Evolutionary conservation across 1,140 invertebrate genomes (phyloP), one percentile per base, ranked within the genome.

Genomic region (Magallana gigas): DNA sequence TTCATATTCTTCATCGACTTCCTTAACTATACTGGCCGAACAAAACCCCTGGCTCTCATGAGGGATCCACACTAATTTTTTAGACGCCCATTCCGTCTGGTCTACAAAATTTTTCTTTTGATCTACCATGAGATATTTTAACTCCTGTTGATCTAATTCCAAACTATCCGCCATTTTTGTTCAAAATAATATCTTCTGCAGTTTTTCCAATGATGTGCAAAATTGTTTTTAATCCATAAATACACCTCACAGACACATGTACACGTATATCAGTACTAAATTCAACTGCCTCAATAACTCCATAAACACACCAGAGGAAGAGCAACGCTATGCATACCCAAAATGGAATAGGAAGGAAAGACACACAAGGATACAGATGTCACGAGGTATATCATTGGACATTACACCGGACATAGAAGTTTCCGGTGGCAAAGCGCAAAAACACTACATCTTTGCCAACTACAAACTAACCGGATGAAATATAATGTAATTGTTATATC

Each of bases 31-130:
- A 90, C 97, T 97, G 90, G 98, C 99, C 29, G 98, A 96, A 86
- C 99, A 98, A 95, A 99, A 99, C 81, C 98, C 98, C 95, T 98
- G 97, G 88, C 95, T 96, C 92, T 99, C 98, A 96, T 99, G 98
- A n/a, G 99, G 99, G 90, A 99, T 97, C 99, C 99, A 99, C 85
- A 99, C 97, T 88, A 99, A 96, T 93, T 98, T 97, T 95, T 99
- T 99, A 93, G 98, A 97, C 87, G 99, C 98, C 99, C 99, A 99
- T 96, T 99, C 99, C 71, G 99, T 98, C 95, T 99, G 98, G 80
- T 98, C 97, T 57, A 98, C 97, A 88, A 98, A 98, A 96, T 99
- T 98, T 36, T 93, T 85, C 83, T 92, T 92, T 83, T 93, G 91
- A 88, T 95, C 95, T 83, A 96, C 95, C 58, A 92, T 92, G 87